Evolutionary conservation across 2,888 invertebrate species (phyloP), one percentile per base, ranked within the genome.

Genomic region (Eurois occulta): DNA sequence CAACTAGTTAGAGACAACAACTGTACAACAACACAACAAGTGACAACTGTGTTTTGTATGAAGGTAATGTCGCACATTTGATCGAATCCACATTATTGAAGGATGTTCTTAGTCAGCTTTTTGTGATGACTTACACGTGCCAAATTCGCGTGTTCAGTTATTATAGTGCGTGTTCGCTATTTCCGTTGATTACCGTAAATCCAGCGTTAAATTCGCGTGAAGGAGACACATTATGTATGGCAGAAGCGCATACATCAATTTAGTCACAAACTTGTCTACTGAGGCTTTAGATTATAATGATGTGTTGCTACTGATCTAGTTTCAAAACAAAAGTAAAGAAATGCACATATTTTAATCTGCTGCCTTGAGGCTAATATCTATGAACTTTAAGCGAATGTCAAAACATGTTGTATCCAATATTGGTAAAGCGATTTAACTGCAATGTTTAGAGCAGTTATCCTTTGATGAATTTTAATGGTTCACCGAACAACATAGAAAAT

Each of bases 391-490:
- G 7, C 8, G 10, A 78, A 75, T 78, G 21, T 64, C 43, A 46
- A 64, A 28, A 62, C 10, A 62, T 43, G 10, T 72, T 48, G 24
- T 46, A 18, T 64, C 43, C 8, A 28, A 58, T 58, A 52, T 64
- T 65, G 46, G 11, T 58, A 41, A 18, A 48, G 38, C 28, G 11
- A 78, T 83, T 24, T 66, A 66, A 52, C 35, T 43, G 55, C 62
- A 62, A 55, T 41, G 71, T 62, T 67, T 28, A 21, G 62, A 68
- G 58, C 62, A 72, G 80, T 83, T 74, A 66, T 38, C 69, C 38
- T 46, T 48, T 82, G 55, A 86, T 86, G 35, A 78, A 77, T 86
- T 62, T 77, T 77, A 86, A 83, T 70, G 84, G 64, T 78, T 48
- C 66, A 75, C 62, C 41, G 41, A 70, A 78, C 87, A 79, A 84